Evolutionary conservation across 2,797 vertebrate genomes (phyloP).

Genomic region (Melanotaenia nigrans): DNA sequence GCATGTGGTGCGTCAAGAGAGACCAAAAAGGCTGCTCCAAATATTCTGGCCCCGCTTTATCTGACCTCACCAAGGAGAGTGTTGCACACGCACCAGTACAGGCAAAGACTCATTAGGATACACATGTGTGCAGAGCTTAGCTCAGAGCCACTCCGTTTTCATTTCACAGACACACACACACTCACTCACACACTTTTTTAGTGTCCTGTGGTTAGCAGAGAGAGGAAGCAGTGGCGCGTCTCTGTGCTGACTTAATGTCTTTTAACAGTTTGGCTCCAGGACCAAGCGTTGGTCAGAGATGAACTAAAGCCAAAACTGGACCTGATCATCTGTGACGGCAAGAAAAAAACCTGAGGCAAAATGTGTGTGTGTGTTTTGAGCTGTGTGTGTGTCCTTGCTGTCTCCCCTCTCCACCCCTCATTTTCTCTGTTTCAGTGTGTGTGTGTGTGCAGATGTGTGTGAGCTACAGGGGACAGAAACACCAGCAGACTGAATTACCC

Average conservation of each 20-base stretch:
- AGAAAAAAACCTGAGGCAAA: slow-evolving; percentile 70
- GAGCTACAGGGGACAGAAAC: slow-evolving; percentile 71
- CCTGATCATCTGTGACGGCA: slow-evolving; percentile 81
- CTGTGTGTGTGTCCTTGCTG: slow-evolving; percentile 33
- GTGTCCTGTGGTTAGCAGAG: slow-evolving; percentile 72
- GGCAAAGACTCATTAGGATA: slow-evolving; percentile 68
- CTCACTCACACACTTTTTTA: slow-evolving; percentile 33
- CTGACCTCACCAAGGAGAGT: slow-evolving; percentile 78
- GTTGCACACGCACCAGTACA: slow-evolving; percentile 56
- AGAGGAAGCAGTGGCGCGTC: slow-evolving; percentile 76
- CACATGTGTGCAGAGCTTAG: slow-evolving; percentile 63
- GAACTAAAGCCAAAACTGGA: slow-evolving; percentile 76
- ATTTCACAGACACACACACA: slow-evolving; percentile 24
- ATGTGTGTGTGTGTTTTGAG: slow-evolving; percentile 41
- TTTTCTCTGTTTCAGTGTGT: slow-evolving; percentile 71
- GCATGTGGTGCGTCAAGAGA: slow-evolving; percentile 75
- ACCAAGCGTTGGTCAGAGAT: slow-evolving; percentile 75
- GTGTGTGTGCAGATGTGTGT: slow-evolving; percentile 53
- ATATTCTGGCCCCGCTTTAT: slow-evolving; percentile 66
- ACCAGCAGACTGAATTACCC: slow-evolving; percentile 68
- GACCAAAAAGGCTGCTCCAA: slow-evolving; percentile 70
- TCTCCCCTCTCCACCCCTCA: slow-evolving; percentile 51
- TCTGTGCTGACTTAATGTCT: slow-evolving; percentile 83
- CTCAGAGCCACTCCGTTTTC: slow-evolving; percentile 52
- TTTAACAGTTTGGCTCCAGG: slow-evolving; percentile 83